Percentiles rank a stretch among this genome's conserved stretches.
Conservation (phyloP, 2,797 vertebrate genomes). For the Gymnodraco acuticeps region DNA sequence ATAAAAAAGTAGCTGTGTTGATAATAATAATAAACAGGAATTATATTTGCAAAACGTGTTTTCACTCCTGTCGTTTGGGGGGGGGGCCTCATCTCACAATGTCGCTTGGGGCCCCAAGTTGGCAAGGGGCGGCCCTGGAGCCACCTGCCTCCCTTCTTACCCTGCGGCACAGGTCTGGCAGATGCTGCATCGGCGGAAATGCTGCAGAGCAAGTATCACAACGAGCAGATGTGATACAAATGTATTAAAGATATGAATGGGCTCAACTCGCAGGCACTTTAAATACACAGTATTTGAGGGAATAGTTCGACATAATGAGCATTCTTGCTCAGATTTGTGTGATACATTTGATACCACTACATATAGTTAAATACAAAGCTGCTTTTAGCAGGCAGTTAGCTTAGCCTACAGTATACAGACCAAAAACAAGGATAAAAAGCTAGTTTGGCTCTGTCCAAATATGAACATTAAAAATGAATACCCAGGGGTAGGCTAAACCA, state of each 20-base stretch:
- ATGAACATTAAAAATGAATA: neutral
- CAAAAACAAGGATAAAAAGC: neutral
- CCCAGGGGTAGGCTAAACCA: too few species aligned
- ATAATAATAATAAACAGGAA: too few species aligned
- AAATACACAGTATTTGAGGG: neutral
- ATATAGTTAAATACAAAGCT: neutral
- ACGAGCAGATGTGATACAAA: neutral
- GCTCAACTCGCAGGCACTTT: neutral
- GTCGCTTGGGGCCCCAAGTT: too few species aligned
- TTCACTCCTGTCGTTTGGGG: too few species aligned
- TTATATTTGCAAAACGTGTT: too few species aligned
- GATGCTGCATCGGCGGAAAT: slow-evolving; percentile 33
- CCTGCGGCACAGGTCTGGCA: slow-evolving; percentile 40
- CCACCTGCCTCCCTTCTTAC: slow-evolving; percentile 46
- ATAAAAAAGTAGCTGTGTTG: too few species aligned
- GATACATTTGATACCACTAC: neutral
- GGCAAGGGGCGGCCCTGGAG: too few species aligned
- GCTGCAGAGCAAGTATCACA: slow-evolving; percentile 10
- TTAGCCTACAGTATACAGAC: neutral
- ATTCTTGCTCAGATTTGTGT: neutral
- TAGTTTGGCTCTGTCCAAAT: neutral
- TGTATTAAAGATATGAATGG: neutral
- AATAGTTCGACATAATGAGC: neutral
- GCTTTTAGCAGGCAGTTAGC: neutral
- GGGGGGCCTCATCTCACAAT: too few species aligned